Conservation (phyloP, 2,113 vertebrate species). For the Petrocephalus microphthalmus region DNA sequence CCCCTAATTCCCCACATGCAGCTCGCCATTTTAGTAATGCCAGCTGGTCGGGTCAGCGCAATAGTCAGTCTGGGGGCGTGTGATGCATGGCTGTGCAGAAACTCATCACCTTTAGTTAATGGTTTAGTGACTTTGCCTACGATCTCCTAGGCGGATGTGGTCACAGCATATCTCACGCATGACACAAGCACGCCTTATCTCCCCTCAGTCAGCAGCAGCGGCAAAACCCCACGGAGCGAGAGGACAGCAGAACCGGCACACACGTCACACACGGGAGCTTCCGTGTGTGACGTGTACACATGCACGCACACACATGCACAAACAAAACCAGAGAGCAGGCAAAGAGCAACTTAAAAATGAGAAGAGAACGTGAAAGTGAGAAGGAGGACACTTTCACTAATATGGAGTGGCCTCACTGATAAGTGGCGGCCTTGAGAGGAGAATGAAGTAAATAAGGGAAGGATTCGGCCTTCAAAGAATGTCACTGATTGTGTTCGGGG, state of each 20-base stretch:
- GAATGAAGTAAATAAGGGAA: not conserved
- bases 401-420: not conserved
- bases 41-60: not conserved
- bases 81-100: not conserved
- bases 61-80: not conserved
- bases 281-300: no score
- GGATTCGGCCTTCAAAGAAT: not conserved
- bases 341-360: not conserved
- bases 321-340: not conserved
- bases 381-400: not conserved
- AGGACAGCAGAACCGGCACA: not conserved
- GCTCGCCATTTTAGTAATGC: not conserved
- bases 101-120: not conserved
- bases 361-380: not conserved
- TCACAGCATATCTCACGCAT: not conserved
- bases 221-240: not conserved
- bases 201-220: not conserved
- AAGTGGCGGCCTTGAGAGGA: not conserved
- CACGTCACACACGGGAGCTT: no score
- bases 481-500: not conserved
- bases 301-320: not conserved
- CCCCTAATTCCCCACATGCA: not conserved
- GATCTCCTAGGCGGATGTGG: not conserved
- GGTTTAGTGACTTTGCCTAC: not conserved
- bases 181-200: not conserved